These are phyloP conservation scores for Brachyhypopomus occidentalis DNA, from an alignment of 2,113 vertebrate species.

Conservation along the genomic window DNA sequence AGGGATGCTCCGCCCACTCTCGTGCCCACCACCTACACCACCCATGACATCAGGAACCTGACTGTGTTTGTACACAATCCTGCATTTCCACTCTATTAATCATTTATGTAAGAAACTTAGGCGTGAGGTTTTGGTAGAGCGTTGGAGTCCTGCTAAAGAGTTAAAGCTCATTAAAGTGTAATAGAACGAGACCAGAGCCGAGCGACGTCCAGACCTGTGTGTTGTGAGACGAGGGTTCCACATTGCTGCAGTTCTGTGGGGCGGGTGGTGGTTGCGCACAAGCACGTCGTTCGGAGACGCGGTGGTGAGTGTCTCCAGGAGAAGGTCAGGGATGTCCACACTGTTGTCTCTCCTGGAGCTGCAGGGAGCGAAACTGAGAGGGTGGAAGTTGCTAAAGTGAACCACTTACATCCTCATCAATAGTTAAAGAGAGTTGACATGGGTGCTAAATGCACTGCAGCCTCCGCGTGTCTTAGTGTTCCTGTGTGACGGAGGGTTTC, in stretches of 20 bases:
- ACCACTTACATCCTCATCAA: slow-evolving; percentile 77
- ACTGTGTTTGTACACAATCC: background rate
- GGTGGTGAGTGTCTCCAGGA: slow-evolving; percentile 13
- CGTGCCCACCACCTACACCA: background rate
- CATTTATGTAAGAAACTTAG: background rate
- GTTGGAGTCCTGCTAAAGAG: slow-evolving; percentile 17
- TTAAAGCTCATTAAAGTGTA: slow-evolving; percentile 20
- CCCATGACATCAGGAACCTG: background rate
- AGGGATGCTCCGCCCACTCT: slow-evolving; percentile 55
- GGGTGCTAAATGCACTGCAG: slow-evolving; percentile 41
- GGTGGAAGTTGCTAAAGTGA: slow-evolving; percentile 62
- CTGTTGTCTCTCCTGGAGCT: slow-evolving; percentile 46
- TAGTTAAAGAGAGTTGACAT: slow-evolving; percentile 70
- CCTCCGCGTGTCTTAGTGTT: slow-evolving; percentile 9
- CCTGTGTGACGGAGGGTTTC: background rate
- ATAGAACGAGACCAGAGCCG: background rate
- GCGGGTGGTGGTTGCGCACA: background rate
- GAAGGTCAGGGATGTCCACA: slow-evolving; percentile 26
- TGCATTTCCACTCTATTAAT: background rate
- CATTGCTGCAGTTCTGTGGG: background rate
- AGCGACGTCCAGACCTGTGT: too few relatives aligned
- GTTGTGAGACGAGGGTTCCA: background rate
- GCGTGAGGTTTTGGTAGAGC: slow-evolving; percentile 1
- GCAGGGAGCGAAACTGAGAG: slow-evolving; percentile 48
- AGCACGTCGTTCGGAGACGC: background rate